Evolutionary conservation across 2,797 vertebrate species (phyloP), one percentile per base, ranked within the genome.

Genomic region (Gallirallus australis): DNA sequence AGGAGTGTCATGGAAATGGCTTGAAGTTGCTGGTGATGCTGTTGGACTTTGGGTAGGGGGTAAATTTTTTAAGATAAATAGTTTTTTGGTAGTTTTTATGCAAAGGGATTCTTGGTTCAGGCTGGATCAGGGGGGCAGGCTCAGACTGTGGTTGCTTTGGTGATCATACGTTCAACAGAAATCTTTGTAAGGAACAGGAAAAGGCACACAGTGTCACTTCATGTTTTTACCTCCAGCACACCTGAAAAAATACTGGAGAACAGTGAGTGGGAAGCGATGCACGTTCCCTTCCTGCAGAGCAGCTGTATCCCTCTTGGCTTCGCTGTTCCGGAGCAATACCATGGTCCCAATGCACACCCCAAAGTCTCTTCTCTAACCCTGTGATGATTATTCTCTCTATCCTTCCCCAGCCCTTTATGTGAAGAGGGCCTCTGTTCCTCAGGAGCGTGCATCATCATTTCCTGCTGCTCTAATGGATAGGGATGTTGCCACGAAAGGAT

Each of bases 401-500:
- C 56, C 75, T 68, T 76, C 59, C n/a, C 35, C 52, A 47, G 40
- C 53, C 54, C 30, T 80, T 71, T 79, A 17, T 39, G 53, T 39
- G 56, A 79, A 83, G 35, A 57, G 78, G 30, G 39, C 48, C 82
- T 69, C 66, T 45, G 56, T 33, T 69, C 53, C 37, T 63, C 7
- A 37, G 31, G 31, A 75, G 35, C 0, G 1, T 42, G 31, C 83
- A 19, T 72, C 87, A 33, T 72, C 42, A 1, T 66, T 90, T 83
- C 79, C 87, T 80, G 75, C 87, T 63, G 54, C 54, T 81, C 54
- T 65, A 39, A 31, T 28, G 75, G 69, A 68, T 16, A 39, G 64
- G 77, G 65, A 24, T 53, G 37, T 72, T 89, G 86, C 68, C 73
- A 75, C 56, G 70, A 66, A 82, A 92, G 90, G 78, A 87, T 60